Evolutionary conservation across 2,797 vertebrate genomes (phyloP), one percentile per base, ranked within the genome.

Genomic region (Chaenodraco wilsoni): DNA sequence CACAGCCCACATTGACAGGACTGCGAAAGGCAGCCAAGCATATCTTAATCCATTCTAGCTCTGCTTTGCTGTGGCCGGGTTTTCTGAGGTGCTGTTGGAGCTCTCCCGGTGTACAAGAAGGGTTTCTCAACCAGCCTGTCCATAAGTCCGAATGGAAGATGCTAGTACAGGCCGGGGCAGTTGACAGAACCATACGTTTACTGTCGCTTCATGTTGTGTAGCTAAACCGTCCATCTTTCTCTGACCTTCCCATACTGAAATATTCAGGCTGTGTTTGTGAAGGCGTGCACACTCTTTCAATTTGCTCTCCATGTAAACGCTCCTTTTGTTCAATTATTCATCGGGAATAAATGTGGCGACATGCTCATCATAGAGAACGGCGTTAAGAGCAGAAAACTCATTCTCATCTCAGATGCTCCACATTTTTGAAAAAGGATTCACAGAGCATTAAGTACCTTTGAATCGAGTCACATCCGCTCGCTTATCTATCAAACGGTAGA

Each of bases 281-380:
- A 82, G 79, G 72, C 60, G 13, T 72, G 72, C 62, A 23, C 65
- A 52, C 76, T 77, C 70, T 83, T 88, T 87, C 69, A 78, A 68
- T 82, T 88, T 87, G 76, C 74, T 74, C 65, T 82, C 41, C 76
- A 60, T 87, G 86, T 90, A 89, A 91, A 93, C 74, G 72, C 56
- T 76, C 56, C 27, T 46, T 79, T 77, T 73, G 72, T 77, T 93
- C 41, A 92, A 93, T 91, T 88, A 93, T 94, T 92, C 79, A 93
- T 61, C 40, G 14, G 54, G 66, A 82, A 76, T 89, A 89, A 92
- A 91, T 89, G 85, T 87, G 83, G 73, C 73, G 83, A 85, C 82
- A 71, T 69, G 72, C 80, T 89, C 76, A 84, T 87, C 69, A 31
- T 46, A 74, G 75, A 78, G 57, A 33, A 56, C 19, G 16, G 67